phyloP scores from a whole-genome alignment of 2,888 invertebrate species.

The Chaitophorus viminalis region DNA sequence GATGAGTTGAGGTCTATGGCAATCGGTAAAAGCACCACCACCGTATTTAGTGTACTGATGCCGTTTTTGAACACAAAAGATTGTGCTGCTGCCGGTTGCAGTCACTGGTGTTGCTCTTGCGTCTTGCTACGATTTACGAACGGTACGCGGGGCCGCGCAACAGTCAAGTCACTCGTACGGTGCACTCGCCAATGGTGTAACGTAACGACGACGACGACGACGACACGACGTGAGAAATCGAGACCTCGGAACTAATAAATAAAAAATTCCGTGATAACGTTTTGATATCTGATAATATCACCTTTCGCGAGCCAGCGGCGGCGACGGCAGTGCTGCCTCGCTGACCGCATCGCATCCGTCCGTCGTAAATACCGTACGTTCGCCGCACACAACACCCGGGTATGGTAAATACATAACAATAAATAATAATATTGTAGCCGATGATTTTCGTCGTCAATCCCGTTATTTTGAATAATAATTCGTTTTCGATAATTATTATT shows the following conservation, averaged over 20 bases:
- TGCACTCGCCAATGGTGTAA: background rate
- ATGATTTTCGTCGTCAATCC: no score
- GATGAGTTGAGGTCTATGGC: background rate
- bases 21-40: background rate
- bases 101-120: background rate
- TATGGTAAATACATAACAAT: no score
- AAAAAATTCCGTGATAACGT: slow-evolving; percentile 15
- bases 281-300: background rate
- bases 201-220: background rate
- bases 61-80: no score
- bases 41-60: no score
- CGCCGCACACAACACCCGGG: no score
- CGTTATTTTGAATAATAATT: no score
- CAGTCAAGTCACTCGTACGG: background rate
- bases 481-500: no score
- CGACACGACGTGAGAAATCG: slow-evolving; percentile 24
- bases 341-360: background rate
- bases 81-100: no score
- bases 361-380: background rate
- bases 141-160: background rate
- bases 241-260: background rate
- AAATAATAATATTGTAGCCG: no score
- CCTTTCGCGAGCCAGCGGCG: background rate
- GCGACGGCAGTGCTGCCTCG: background rate
- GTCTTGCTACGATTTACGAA: no score